Percentiles rank a stretch among this genome's conserved stretches.
Evolutionary conservation across 1,140 invertebrate genomes (phyloP).

Genomic region (Temnothorax nylanderi): DNA sequence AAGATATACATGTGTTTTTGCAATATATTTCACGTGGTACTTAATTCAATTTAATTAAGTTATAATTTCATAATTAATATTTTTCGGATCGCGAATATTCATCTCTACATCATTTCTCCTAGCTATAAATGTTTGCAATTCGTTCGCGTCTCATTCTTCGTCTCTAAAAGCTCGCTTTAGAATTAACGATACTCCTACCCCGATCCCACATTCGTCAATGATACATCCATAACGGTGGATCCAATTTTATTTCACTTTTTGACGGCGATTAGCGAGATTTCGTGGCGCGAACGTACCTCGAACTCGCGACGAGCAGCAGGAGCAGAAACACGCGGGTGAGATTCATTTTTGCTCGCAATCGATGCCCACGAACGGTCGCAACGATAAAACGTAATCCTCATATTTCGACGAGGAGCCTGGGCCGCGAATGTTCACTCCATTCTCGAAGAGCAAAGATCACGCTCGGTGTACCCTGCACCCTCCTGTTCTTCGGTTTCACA

Average conservation of each 20-base stretch:
- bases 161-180: neutral
- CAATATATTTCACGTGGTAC: neutral
- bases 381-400: conserved; percentile 81
- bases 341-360: conserved; percentile 81
- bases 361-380: conserved; percentile 73
- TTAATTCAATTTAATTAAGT: neutral
- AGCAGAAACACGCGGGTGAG: conserved; percentile 78
- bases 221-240: neutral
- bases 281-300: conserved; percentile 77
- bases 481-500: conserved; percentile 40
- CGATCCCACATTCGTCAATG: neutral
- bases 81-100: neutral
- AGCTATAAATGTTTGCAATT: neutral
- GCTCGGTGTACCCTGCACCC: neutral
- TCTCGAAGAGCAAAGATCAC: conserved; percentile 35
- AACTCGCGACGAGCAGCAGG: conserved; percentile 76
- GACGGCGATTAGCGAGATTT: neutral
- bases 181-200: neutral
- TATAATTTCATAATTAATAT: neutral
- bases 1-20: neutral
- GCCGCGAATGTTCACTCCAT: conserved; percentile 70
- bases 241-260: neutral
- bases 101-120: neutral
- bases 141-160: too few relatives aligned
- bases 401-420: conserved; percentile 78